phyloP scores from a whole-genome alignment of 2,113 vertebrate species.

The Mormyrus lacerda region DNA sequence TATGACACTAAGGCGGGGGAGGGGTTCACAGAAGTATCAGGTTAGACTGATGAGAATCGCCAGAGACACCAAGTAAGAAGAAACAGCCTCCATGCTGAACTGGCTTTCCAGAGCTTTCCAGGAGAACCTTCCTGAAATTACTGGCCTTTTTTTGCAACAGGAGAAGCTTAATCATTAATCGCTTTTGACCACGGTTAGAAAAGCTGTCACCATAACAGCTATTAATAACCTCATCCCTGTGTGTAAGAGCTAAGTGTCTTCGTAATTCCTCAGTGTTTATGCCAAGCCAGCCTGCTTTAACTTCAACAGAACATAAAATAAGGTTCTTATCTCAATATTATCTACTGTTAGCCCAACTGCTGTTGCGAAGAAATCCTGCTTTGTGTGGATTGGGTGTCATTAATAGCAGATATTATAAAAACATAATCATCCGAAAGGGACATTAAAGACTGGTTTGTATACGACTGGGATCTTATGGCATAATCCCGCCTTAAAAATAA shows the following conservation, averaged over 20 bases:
- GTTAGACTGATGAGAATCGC: neutral
- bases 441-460: neutral
- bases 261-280: neutral
- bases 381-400: neutral
- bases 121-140: neutral
- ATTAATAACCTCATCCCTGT: neutral
- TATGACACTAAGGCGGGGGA: neutral
- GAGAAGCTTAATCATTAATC: neutral
- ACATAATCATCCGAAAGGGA: neutral
- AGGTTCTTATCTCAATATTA: slow-evolving; percentile 1
- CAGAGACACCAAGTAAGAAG: neutral
- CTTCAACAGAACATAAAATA: slow-evolving; percentile 5
- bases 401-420: neutral
- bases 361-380: neutral
- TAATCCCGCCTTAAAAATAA: neutral
- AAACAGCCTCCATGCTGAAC: neutral
- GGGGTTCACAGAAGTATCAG: neutral
- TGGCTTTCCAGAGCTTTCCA: neutral
- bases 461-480: neutral
- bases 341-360: neutral
- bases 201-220: neutral
- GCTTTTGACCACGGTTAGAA: neutral
- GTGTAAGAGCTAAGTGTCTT: neutral
- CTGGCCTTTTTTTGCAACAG: neutral
- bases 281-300: neutral